These are phyloP conservation scores for Alsophila aescularia DNA, from an alignment of 2,888 invertebrate species.

Conservation along the genomic window DNA sequence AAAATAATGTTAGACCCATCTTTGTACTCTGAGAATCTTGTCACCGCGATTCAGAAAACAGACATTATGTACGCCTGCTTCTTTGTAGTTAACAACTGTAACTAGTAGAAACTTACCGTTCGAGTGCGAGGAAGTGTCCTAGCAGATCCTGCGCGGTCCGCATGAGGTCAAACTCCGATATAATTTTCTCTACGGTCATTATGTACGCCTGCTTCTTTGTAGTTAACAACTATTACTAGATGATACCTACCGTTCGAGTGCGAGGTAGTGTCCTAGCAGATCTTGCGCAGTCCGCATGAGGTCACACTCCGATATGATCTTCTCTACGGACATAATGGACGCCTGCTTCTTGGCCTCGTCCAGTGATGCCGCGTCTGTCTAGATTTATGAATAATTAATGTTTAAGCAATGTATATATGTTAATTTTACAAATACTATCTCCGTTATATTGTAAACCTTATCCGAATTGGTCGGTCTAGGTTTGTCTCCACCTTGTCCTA, in stretches of 20 bases:
- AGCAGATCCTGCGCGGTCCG: constrained; percentile 92
- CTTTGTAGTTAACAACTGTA: too few relatives aligned
- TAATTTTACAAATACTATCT: too few relatives aligned
- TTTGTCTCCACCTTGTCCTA: too few relatives aligned
- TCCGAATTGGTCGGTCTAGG: too few relatives aligned
- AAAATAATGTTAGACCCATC: too few relatives aligned
- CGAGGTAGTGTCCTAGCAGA: constrained; percentile 93
- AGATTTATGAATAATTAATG: neutral
- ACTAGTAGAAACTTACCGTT: constrained; percentile 84
- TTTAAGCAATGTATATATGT: too few relatives aligned
- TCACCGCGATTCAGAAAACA: too few relatives aligned
- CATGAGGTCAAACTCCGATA: constrained; percentile 89
- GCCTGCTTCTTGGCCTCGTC: constrained; percentile 50
- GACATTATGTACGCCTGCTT: too few relatives aligned
- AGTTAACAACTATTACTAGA: neutral
- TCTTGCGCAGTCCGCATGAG: constrained; percentile 92
- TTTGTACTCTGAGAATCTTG: too few relatives aligned
- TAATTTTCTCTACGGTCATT: constrained; percentile 87
- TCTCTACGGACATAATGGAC: constrained; percentile 72
- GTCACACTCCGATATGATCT: constrained; percentile 88
- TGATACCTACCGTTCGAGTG: constrained; percentile 90
- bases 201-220: too few relatives aligned
- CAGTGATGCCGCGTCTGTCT: constrained; percentile 58
- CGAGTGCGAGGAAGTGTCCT: constrained; percentile 94
- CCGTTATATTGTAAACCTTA: too few relatives aligned